These are phyloP conservation scores for Porphyrio hochstetteri DNA, from an alignment of 2,113 vertebrate genomes.

Conservation along the genomic window DNA sequence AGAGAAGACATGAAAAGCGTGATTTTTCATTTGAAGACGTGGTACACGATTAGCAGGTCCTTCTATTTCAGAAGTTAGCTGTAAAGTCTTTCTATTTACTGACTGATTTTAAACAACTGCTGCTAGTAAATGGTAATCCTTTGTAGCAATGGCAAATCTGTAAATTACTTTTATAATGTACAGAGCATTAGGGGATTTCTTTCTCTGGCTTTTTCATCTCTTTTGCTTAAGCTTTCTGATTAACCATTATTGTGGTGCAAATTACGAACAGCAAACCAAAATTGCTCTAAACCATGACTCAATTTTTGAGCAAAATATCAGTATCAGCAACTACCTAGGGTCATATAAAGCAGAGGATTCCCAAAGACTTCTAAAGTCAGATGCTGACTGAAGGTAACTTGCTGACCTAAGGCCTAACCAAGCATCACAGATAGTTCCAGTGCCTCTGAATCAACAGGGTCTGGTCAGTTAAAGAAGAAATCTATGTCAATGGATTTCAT, in stretches of 20 bases:
- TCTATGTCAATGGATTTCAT: not conserved
- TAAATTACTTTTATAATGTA: not conserved
- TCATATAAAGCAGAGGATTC: not conserved
- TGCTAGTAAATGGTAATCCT: not conserved
- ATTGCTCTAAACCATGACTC: not conserved
- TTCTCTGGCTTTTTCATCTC: not conserved
- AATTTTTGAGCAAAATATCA: not conserved
- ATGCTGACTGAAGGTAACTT: not conserved
- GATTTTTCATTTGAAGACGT: not conserved
- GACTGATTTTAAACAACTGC: not conserved
- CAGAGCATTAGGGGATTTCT: not conserved
- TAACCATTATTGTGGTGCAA: not conserved
- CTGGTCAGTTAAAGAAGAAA: not conserved
- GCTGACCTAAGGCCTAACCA: not conserved
- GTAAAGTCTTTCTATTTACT: not conserved
- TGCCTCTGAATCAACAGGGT: not conserved
- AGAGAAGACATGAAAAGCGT: not conserved
- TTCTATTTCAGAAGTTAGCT: not conserved
- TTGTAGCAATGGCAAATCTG: not conserved
- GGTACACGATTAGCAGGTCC: not conserved
- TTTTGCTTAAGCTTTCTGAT: not conserved
- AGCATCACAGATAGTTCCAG: not conserved
- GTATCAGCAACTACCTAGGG: not conserved
- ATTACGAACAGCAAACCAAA: not conserved
- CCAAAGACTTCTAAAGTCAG: not conserved